phyloP scores from a whole-genome alignment of 2,888 invertebrate species.

The Malthinus seriepunctatus region DNA sequence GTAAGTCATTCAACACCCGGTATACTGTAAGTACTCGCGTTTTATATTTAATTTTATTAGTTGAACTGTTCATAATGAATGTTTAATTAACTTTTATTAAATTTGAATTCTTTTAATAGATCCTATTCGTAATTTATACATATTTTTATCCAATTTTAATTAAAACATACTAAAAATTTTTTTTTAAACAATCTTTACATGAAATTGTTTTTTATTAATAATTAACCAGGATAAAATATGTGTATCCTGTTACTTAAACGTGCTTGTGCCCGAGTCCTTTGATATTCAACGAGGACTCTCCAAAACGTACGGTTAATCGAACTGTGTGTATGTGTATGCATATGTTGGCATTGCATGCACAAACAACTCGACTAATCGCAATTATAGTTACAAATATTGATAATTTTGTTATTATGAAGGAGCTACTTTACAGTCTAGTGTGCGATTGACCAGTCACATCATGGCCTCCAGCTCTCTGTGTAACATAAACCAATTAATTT shows the following conservation, averaged over 20 bases:
- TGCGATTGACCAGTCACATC: too few relatives aligned
- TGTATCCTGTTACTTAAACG: too few relatives aligned
- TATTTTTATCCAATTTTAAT: not conserved
- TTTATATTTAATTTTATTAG: too few relatives aligned
- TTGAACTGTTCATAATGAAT: too few relatives aligned
- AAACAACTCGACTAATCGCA: not conserved
- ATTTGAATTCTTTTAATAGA: too few relatives aligned
- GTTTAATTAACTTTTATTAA: too few relatives aligned
- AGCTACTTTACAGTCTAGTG: not conserved
- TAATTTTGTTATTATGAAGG: constrained; percentile 1
- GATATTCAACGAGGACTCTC: not conserved
- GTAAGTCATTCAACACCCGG: too few relatives aligned
- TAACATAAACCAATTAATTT: too few relatives aligned
- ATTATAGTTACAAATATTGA: constrained; percentile 3
- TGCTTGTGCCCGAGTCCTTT: not conserved
- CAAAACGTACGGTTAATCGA: not conserved
- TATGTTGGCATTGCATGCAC: not conserved
- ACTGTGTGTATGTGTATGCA: not conserved
- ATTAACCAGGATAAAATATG: not conserved
- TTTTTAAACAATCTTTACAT: not conserved
- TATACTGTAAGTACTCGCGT: too few relatives aligned
- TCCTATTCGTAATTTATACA: too few relatives aligned
- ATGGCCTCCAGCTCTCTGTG: too few relatives aligned
- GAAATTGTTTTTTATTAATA: not conserved
- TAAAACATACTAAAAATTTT: not conserved